Evolutionary conservation across 2,113 vertebrate species (phyloP), one percentile per base, ranked within the genome.

Genomic region (Macaca mulatta): DNA sequence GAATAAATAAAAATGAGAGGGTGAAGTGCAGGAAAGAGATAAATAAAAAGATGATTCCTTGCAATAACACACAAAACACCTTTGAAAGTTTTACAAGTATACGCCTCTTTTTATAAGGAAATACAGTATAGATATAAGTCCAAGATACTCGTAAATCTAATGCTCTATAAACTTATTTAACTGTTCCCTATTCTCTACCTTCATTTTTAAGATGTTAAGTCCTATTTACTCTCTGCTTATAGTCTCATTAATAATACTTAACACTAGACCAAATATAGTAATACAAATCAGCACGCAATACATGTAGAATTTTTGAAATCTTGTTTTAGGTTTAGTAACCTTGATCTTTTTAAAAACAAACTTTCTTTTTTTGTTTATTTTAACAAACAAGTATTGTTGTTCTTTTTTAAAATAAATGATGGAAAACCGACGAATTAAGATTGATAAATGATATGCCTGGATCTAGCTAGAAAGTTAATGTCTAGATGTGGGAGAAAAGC

Each of bases 1-100:
- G 70, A 97, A 88, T 80, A 81, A 92, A 87, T 78, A 90, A 96
- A 86, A 96, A 85, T 35, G 43, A 40, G 38, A 84, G 3, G 7
- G 18, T 64, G 35, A 91, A 52, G 20, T 89, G 5, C 35, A 69
- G 7, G 6, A 40, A 92, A 52, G 23, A 81, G 18, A 93, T 45
- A 84, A 94, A 89, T 9, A 67, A 59, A 92, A 91, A 59, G 35
- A 87, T 10, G 89, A 6, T 40, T 50, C 6, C 69, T 92, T n/a
- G 72, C 8, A 50, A 30, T 83, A 93, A 81, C 43, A 89, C 9
- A 72, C 1, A 94, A 80, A 8, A 14, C 13, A 75, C 11, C 8
- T 59, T 83, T 89, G 18, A 70, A 94, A 72, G 13, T 18, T 91
- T 59, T 90, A 4, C n/a, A 89, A 85, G 4, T 55, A 85, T 64